phyloP scores from a whole-genome alignment of 2,888 invertebrate genomes.

The Laothoe populi region DNA sequence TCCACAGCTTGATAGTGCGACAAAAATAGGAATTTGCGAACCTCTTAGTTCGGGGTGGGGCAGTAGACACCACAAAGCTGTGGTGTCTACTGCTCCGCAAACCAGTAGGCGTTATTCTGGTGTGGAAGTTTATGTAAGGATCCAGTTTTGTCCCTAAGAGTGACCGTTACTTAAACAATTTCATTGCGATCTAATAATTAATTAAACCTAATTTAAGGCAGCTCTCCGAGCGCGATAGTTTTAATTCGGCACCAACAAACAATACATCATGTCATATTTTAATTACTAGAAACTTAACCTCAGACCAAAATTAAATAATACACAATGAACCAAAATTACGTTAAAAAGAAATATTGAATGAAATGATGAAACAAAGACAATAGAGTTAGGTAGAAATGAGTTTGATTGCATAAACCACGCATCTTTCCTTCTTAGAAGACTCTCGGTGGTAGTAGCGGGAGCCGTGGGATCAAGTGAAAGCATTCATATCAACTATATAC shows the following conservation, averaged over 20 bases:
- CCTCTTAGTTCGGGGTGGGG: too few species aligned
- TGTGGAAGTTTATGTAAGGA: too few species aligned
- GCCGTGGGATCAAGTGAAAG: constrained; percentile 41
- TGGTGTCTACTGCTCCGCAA: too few species aligned
- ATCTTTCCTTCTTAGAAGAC: constrained; percentile 6
- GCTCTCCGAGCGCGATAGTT: too few species aligned
- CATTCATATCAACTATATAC: constrained; percentile 34
- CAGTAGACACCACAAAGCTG: too few species aligned
- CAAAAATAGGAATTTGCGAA: too few species aligned
- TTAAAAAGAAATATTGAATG: constrained; percentile 18
- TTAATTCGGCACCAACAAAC: neutral
- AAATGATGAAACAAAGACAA: constrained; percentile 19
- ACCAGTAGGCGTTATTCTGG: too few species aligned
- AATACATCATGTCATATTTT: neutral
- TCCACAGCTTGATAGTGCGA: too few species aligned
- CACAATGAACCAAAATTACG: constrained; percentile 8
- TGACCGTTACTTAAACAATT: too few species aligned
- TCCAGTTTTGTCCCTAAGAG: too few species aligned
- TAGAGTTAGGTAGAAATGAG: constrained; percentile 28
- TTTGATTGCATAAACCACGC: constrained; percentile 32
- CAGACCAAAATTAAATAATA: constrained; percentile 10
- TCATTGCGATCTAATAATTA: too few species aligned
- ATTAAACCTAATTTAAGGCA: too few species aligned
- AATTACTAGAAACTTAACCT: neutral
- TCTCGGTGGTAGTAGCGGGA: constrained; percentile 35